Percentiles rank a stretch among this genome's conserved stretches.
phyloP scores from a whole-genome alignment of 2,797 vertebrate species.

The Anguilla obscura region DNA sequence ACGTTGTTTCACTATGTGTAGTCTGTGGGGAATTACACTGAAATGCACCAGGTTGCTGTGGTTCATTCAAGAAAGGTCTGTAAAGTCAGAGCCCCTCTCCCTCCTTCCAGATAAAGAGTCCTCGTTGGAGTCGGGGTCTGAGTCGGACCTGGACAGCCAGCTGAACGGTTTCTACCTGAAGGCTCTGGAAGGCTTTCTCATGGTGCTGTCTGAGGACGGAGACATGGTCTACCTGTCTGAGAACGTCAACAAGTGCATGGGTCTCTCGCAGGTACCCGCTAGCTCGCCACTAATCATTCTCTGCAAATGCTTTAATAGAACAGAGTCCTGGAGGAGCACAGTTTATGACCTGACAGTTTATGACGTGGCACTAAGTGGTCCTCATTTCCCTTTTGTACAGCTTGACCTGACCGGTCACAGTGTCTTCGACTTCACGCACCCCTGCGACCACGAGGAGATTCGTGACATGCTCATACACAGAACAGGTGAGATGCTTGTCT shows the following conservation, averaged over 20 bases:
- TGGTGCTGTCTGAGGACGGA: slow-evolving; percentile 96
- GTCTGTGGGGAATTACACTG: too few relatives aligned
- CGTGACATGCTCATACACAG: slow-evolving; percentile 93
- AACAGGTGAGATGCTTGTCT: slow-evolving; percentile 76
- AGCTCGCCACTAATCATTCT: background rate
- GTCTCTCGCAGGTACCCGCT: slow-evolving; percentile 86
- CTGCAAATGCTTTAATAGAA: background rate
- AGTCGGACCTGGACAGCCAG: slow-evolving; percentile 85
- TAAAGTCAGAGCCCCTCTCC: background rate
- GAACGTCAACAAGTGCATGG: slow-evolving; percentile 95
- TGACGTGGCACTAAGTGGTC: background rate
- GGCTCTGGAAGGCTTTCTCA: slow-evolving; percentile 94
- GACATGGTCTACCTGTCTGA: slow-evolving; percentile 97
- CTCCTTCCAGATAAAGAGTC: slow-evolving; percentile 61
- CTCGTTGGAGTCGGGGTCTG: slow-evolving; percentile 51
- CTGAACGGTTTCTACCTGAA: slow-evolving; percentile 92
- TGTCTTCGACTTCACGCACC: slow-evolving; percentile 96
- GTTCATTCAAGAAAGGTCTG: slow-evolving; percentile 59
- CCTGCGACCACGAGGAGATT: slow-evolving; percentile 97
- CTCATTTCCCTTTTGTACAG: slow-evolving; percentile 62
- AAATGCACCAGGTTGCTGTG: slow-evolving; percentile 46
- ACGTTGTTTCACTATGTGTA: too few relatives aligned
- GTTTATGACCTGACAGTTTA: background rate
- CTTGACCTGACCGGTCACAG: slow-evolving; percentile 97
- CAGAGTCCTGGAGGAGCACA: background rate